Conservation (phyloP, 1,140 invertebrate species). For the Sweltsa coloradensis region DNA sequence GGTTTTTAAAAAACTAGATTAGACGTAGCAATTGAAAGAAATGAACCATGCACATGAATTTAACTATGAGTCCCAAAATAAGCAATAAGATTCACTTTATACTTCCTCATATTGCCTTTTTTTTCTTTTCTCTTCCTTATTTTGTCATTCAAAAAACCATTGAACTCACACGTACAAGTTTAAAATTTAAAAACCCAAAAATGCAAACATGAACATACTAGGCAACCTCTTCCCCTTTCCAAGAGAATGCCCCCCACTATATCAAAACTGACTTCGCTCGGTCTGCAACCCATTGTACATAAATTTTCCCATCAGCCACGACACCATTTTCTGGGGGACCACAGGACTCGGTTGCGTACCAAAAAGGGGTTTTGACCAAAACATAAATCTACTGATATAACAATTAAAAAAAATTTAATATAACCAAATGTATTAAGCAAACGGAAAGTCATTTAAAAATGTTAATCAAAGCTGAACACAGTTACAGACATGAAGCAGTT, state of each 20-base stretch:
- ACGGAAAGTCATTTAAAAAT: slow-evolving; percentile 12
- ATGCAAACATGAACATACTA: slow-evolving; percentile 20
- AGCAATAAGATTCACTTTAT: neutral
- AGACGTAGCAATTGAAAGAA: no score
- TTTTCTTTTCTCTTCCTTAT: neutral
- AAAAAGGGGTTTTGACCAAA: no score
- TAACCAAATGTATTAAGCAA: slow-evolving; percentile 9
- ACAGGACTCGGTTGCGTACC: slow-evolving; percentile 77
- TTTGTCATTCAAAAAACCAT: neutral
- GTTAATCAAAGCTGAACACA: no score
- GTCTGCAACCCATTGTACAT: slow-evolving; percentile 66
- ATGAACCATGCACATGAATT: no score
- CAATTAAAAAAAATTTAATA: no score
- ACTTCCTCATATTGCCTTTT: neutral
- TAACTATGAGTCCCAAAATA: neutral
- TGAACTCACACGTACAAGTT: neutral
- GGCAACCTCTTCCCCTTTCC: slow-evolving; percentile 52
- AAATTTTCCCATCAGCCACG: slow-evolving; percentile 62
- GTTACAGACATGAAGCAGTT: no score
- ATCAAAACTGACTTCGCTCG: slow-evolving; percentile 42
- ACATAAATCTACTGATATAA: no score
- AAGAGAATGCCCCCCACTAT: slow-evolving; percentile 85
- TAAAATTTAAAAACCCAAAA: neutral
- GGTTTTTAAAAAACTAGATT: no score
- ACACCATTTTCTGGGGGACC: slow-evolving; percentile 66